phyloP scores from a whole-genome alignment of 2,888 invertebrate genomes.

The Lymantria dispar region DNA sequence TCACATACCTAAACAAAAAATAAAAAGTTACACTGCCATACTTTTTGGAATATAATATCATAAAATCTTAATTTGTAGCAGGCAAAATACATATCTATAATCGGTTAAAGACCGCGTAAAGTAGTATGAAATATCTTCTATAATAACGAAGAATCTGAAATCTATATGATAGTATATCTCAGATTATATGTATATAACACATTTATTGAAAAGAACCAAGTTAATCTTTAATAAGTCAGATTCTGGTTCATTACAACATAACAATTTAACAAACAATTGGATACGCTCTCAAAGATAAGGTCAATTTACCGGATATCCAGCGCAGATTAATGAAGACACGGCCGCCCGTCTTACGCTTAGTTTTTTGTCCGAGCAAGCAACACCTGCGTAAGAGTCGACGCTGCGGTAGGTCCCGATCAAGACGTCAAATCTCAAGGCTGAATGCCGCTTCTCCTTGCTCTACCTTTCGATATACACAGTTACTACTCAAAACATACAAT shows the following conservation, averaged over 20 bases:
- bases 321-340: conserved; percentile 61
- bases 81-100: too few relatives aligned
- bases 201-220: conserved; percentile 31
- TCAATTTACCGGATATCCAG: conserved; percentile 59
- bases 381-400: conserved; percentile 74
- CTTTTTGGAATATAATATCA: too few relatives aligned
- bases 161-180: too few relatives aligned
- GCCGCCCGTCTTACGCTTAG: conserved; percentile 72
- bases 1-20: too few relatives aligned
- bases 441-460: conserved; percentile 54
- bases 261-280: conserved; percentile 10
- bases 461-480: conserved; percentile 68
- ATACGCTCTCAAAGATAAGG: conserved; percentile 47
- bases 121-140: too few relatives aligned
- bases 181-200: too few relatives aligned
- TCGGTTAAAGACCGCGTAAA: too few relatives aligned
- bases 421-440: conserved; percentile 81
- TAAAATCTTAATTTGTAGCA: too few relatives aligned
- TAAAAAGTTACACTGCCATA: too few relatives aligned
- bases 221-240: conserved; percentile 5
- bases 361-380: conserved; percentile 66
- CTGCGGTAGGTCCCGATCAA: conserved; percentile 82
- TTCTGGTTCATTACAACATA: background rate
- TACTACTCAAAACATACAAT: conserved; percentile 19
- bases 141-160: too few relatives aligned